Conservation (phyloP, 2,113 vertebrate species). For the Eubucco bourcierii region DNA sequence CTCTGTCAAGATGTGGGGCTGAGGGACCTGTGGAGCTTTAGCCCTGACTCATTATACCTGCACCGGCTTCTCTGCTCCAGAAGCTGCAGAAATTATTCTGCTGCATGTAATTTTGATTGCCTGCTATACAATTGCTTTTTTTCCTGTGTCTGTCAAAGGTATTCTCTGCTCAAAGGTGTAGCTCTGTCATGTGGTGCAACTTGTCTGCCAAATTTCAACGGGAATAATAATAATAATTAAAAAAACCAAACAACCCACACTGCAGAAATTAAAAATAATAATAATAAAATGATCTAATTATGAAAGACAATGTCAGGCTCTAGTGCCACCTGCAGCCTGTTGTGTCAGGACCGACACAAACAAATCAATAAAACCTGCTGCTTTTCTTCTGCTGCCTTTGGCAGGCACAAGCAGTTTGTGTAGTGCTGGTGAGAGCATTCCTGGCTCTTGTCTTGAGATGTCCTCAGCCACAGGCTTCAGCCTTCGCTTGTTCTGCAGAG, state of each 20-base stretch:
- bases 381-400: not conserved
- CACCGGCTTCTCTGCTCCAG: not conserved
- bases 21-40: not conserved
- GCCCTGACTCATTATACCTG: not conserved
- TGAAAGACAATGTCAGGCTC: not conserved
- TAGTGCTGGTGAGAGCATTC: not conserved
- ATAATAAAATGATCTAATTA: not conserved
- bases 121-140: not conserved
- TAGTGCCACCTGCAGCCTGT: conserved; percentile 34
- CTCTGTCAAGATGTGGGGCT: not conserved
- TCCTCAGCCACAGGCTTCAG: not conserved
- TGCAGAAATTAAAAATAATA: not conserved
- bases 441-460: not conserved
- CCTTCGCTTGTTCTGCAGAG: not conserved
- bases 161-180: not conserved
- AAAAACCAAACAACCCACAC: not conserved
- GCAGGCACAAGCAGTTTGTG: not conserved
- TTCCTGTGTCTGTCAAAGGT: not conserved
- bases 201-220: not conserved
- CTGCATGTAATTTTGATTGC: conserved; percentile 54
- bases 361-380: conserved; percentile 40
- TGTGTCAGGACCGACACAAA: not conserved
- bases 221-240: not conserved
- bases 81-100: conserved; percentile 17
- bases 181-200: not conserved